A percentile compares a stretch with the other conserved stretches of the same genome.
Evolutionary conservation across 2,797 vertebrate genomes (phyloP).

Genomic region (Sebastes miniatus): DNA sequence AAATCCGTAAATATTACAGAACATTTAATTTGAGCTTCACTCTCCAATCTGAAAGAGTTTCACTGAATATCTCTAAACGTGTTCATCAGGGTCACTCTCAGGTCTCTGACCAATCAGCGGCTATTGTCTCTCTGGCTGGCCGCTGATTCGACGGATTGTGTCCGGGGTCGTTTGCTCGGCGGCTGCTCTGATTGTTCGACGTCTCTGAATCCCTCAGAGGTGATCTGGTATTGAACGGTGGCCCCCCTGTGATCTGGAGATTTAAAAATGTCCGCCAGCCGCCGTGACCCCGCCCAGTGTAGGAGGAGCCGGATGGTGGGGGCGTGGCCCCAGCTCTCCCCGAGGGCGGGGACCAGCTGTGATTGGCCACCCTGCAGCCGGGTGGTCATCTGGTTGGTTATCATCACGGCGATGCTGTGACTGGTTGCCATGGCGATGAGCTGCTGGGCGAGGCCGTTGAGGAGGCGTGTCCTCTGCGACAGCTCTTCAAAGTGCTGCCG

Average conservation of each 20-base stretch:
- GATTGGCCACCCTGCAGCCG: slow-evolving; percentile 83
- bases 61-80: too few relatives aligned
- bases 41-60: too few relatives aligned
- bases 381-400: slow-evolving; percentile 98
- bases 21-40: too few relatives aligned
- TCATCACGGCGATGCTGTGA: slow-evolving; percentile 84
- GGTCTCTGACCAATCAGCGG: slow-evolving; percentile 22
- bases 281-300: slow-evolving; percentile 86
- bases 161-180: slow-evolving; percentile 60
- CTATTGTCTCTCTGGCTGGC: not conserved
- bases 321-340: slow-evolving; percentile 95
- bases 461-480: slow-evolving; percentile 87
- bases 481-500: slow-evolving; percentile 88
- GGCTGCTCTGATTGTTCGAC: slow-evolving; percentile 28
- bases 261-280: slow-evolving; percentile 88
- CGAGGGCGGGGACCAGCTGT: slow-evolving; percentile 90
- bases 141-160: slow-evolving; percentile 26
- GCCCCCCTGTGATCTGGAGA: slow-evolving; percentile 87
- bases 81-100: not conserved
- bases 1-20: too few relatives aligned
- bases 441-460: slow-evolving; percentile 88
- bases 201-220: slow-evolving; percentile 83
- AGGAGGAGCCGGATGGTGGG: slow-evolving; percentile 89
- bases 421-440: slow-evolving; percentile 85
- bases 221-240: slow-evolving; percentile 85